Evolutionary conservation across 2,888 invertebrate species (phyloP), one percentile per base, ranked within the genome.

Genomic region (Sphinx pinastri): DNA sequence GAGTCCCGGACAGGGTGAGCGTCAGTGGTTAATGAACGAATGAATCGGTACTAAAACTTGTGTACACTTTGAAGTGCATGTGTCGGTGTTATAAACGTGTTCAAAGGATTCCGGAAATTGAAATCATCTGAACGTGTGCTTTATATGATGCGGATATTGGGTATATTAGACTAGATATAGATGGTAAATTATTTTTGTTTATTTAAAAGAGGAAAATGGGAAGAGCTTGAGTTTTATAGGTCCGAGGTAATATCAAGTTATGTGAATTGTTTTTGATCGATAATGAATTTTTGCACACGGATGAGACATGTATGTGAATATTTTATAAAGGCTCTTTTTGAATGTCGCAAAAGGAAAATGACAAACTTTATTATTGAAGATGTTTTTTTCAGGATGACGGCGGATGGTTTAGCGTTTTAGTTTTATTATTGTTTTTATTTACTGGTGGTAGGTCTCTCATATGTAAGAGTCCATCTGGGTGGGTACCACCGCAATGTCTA

Each of bases 241-340:
- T 8, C 6, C 6, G 38, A 38, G 38, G 38, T 3, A 38, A 38
- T 38, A 38, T 3, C 8, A 38, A 7, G 6, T 38, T 38, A 7
- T 38, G 4, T 25, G 25, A 25, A n/a, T n/a, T 25, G 1, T 2
- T 25, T 25, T 25, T 25, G 25, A 25, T 25, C 25, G 25, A 25
- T 25, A 25, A 2, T 25, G 25, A 25, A 2, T 25, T 25, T 25
- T 25, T 25, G 25, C 2, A 25, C 25, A 25, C 25, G 1, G 2
- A 25, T 25, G 25, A 25, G 25, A 25, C 25, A n/a, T 81, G 79
- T 80, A 79, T 82, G 83, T 89, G 87, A 90, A 90, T 91, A 87
- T 90, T 91, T 88, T 86, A 89, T 85, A 79, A 77, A 76, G 74
- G 77, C 38, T 25, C 49, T 38, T 47, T 73, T 70, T 74, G 47